Evolutionary conservation across 1,140 invertebrate species (phyloP), one percentile per base, ranked within the genome.

Genomic region (Solen grandis): DNA sequence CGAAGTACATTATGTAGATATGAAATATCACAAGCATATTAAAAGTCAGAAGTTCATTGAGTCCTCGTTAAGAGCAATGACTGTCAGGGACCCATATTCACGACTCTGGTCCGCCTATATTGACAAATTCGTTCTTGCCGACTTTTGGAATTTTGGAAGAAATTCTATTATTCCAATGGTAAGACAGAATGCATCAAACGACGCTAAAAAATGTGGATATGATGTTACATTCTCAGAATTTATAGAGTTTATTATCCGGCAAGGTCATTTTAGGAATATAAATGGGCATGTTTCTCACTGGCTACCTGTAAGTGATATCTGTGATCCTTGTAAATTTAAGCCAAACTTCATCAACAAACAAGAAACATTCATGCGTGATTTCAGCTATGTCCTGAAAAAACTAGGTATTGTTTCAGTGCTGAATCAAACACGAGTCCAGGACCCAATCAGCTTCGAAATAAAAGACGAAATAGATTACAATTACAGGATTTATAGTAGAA

Each of bases 221-320:
- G 83, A 86, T 62, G 78, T 84, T 8, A 82, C 76, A n/a, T 86
- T 84, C 63, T 27, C 36, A 29, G 85, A 84, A 27, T 84, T 86
- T 50, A 19, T 82, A n/a, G 27, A 74, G 25, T 84, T 73, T 52
- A 74, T 86, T 10, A 46, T 82, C 10, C 69, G 55, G 4, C 22
- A 31, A 27, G 55, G 57, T 33, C 54, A 52, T 52, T 10, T 46
- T 46, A 19, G 19, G 19, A 46, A 19, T 46, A 10, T 46, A 10
- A 46, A 46, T 46, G 75, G 84, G 35, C n/a, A n/a, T n/a, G n/a
- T n/a, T n/a, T n/a, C n/a, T n/a, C 86, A 87, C 68, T 87, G 86
- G 86, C 50, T 65, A 29, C 82, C 84, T 8, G 59, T 78, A n/a
- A 65, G 54, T 25, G 50, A 81, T 52, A 54, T 81, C 14, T 87